These are phyloP conservation scores for Bubo blakistoni DNA, from an alignment of 2,113 vertebrate species.

Conservation along the genomic window DNA sequence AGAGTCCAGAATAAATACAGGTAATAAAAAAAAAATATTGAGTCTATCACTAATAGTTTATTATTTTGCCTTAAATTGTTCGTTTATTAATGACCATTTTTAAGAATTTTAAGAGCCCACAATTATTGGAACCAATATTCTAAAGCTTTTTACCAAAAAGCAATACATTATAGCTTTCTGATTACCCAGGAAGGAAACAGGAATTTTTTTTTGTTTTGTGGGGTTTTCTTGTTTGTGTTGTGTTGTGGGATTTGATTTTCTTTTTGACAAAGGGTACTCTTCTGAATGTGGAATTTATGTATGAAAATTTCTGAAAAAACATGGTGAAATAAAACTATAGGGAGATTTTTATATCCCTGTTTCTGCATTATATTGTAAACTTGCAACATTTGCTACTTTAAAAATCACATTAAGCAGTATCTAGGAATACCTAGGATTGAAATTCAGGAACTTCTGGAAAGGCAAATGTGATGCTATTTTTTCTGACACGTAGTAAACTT, in stretches of 20 bases:
- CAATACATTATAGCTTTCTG: background rate
- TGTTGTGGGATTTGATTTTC: background rate
- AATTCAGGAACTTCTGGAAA: background rate
- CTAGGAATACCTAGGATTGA: background rate
- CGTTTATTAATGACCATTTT: background rate
- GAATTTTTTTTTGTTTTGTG: background rate
- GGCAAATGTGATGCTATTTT: background rate
- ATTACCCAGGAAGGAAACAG: background rate
- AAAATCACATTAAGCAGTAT: background rate
- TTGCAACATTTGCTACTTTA: background rate
- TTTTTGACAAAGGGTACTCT: background rate
- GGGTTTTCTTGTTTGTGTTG: background rate
- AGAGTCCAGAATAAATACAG: background rate
- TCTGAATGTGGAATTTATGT: background rate
- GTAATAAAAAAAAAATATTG: background rate
- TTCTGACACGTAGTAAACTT: background rate
- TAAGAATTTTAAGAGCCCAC: background rate
- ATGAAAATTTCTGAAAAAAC: background rate
- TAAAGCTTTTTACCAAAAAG: background rate
- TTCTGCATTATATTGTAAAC: background rate
- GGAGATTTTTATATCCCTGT: background rate
- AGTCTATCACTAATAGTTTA: background rate
- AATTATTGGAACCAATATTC: background rate
- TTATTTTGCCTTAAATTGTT: background rate
- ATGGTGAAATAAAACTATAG: background rate